These are phyloP conservation scores for Antigone vipio DNA, from an alignment of 2,113 vertebrate genomes.

Conservation along the genomic window DNA sequence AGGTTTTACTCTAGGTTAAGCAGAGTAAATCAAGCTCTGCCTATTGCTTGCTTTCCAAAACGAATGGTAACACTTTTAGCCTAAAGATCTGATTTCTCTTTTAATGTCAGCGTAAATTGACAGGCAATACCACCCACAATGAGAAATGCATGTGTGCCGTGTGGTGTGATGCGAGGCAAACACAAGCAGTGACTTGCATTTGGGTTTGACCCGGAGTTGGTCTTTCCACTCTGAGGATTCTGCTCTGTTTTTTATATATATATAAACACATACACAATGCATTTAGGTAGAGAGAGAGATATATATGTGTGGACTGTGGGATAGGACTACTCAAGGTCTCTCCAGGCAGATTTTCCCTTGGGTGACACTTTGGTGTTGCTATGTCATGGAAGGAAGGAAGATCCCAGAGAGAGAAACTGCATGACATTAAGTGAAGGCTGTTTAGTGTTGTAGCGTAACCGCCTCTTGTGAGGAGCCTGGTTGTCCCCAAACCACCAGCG, in stretches of 20 bases:
- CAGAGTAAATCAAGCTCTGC: neutral
- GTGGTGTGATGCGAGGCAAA: accelerated
- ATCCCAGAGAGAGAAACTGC: neutral
- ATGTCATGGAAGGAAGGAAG: neutral
- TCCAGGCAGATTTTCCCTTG: neutral
- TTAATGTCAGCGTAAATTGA: neutral
- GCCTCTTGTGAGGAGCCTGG: neutral
- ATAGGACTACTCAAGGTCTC: neutral
- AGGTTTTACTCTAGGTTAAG: neutral
- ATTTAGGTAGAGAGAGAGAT: neutral
- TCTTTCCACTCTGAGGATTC: neutral
- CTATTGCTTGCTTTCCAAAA: neutral
- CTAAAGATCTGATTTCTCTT: neutral
- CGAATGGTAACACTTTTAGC: neutral
- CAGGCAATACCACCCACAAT: accelerated
- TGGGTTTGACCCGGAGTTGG: neutral
- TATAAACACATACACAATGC: accelerated
- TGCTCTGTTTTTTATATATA: neutral
- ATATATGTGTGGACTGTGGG: neutral
- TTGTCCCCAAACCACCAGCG: accelerated
- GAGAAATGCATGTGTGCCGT: accelerated
- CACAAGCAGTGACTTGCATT: neutral
- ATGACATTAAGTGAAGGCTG: accelerated
- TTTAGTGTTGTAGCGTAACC: neutral
- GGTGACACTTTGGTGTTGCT: neutral